Percentiles rank a stretch among this genome's conserved stretches.
These are phyloP conservation scores for Sciurus niger DNA, from an alignment of 2,113 vertebrate genomes.

Conservation along the genomic window DNA sequence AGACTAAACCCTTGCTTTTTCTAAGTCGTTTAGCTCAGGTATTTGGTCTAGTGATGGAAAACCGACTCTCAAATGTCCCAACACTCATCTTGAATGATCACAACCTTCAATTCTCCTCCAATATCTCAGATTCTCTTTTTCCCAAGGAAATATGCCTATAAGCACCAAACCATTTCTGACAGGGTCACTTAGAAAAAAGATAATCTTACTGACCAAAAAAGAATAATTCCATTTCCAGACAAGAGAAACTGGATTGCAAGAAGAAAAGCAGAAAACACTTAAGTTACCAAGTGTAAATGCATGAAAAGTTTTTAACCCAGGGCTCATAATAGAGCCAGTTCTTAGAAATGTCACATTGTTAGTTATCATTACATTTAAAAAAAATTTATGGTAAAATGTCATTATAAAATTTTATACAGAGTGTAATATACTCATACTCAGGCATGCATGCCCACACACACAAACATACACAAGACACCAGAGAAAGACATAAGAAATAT, in stretches of 20 bases:
- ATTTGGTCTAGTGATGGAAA: neutral
- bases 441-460: neutral
- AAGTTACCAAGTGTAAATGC: neutral
- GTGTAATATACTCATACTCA: neutral
- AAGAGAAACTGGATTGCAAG: neutral
- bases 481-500: neutral
- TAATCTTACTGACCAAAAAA: neutral
- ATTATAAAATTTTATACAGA: neutral
- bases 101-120: neutral
- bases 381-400: neutral
- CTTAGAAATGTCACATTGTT: conserved; percentile 18
- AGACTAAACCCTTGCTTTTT: neutral
- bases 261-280: conserved; percentile 13
- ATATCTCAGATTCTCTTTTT: neutral
- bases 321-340: neutral
- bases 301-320: neutral
- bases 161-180: neutral
- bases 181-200: neutral
- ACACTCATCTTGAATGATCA: neutral
- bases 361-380: neutral
- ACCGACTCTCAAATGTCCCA: neutral
- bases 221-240: neutral
- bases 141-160: neutral
- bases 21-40: no score
- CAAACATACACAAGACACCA: neutral